Conservation (phyloP, 2,797 vertebrate species). For the Sebastiscus tertius region DNA sequence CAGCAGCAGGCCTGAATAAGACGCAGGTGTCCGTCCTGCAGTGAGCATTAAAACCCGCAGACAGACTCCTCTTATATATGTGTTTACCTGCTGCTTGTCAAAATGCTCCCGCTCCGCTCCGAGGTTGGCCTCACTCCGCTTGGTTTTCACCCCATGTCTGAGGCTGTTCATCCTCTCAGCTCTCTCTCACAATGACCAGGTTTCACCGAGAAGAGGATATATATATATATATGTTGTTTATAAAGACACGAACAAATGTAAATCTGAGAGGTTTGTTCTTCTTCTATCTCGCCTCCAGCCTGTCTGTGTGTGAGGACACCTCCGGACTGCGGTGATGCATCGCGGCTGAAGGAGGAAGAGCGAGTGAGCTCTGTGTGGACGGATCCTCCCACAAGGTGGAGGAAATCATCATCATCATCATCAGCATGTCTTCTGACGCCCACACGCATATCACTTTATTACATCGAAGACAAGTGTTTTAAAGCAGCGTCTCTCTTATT, state of each 20-base stretch:
- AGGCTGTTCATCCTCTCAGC: conserved; percentile 88
- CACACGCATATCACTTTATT: background rate
- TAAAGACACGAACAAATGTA: background rate
- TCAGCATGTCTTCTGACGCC: background rate
- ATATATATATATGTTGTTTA: background rate
- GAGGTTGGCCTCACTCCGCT: conserved; percentile 87
- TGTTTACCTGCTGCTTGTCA: conserved; percentile 93
- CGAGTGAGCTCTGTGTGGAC: conserved; percentile 15
- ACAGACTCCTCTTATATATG: background rate
- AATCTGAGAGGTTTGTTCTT: background rate
- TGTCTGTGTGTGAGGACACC: conserved; percentile 24
- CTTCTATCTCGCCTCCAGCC: background rate
- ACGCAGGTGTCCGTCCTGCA: background rate
- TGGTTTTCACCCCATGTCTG: conserved; percentile 89
- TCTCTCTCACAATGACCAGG: background rate
- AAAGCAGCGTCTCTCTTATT: background rate
- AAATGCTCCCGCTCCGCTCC: conserved; percentile 95
- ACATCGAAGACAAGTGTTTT: background rate
- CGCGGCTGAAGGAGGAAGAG: conserved; percentile 50
- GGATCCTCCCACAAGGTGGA: conserved; percentile 59
- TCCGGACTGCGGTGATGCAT: conserved; percentile 33
- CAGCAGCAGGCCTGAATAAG: background rate
- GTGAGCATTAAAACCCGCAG: background rate
- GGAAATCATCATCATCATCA: conserved; percentile 21
- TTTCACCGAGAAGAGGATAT: background rate